Conservation (phyloP, 2,113 vertebrate species). For the Jaculus jaculus region DNA sequence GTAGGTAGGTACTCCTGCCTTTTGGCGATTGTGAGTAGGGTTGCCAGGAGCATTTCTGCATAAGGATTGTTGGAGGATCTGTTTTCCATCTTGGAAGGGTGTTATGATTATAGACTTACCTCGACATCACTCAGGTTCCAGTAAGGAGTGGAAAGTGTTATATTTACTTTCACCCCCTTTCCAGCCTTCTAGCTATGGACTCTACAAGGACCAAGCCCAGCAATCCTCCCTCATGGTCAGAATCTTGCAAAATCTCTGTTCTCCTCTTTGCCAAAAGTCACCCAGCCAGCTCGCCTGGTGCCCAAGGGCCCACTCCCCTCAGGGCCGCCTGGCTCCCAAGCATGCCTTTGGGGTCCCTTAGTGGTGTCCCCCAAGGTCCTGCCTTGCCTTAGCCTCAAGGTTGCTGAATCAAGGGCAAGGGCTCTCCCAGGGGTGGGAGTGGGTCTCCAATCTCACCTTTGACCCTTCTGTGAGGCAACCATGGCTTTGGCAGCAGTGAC, state of each 20-base stretch:
- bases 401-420: not conserved
- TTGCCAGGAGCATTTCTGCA: not conserved
- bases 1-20: not conserved
- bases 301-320: rapidly evolving
- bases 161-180: not conserved
- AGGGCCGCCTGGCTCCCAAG: not conserved
- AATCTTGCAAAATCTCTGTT: not conserved
- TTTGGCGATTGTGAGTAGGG: not conserved
- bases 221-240: not conserved
- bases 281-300: rapidly evolving
- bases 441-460: not conserved
- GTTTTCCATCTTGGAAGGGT: not conserved
- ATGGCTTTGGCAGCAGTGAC: not conserved
- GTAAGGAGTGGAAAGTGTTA: not conserved
- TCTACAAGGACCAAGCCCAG: not conserved
- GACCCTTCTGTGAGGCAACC: not conserved
- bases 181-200: not conserved
- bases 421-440: too few relatives aligned
- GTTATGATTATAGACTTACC: not conserved
- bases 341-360: rapidly evolving
- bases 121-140: not conserved
- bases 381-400: not conserved
- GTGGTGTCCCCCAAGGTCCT: not conserved
- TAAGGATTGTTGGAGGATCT: not conserved
- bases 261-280: not conserved